Base-by-base conservation (phyloP, 2,113 vertebrate species). In the Nesoenas mayeri region DNA sequence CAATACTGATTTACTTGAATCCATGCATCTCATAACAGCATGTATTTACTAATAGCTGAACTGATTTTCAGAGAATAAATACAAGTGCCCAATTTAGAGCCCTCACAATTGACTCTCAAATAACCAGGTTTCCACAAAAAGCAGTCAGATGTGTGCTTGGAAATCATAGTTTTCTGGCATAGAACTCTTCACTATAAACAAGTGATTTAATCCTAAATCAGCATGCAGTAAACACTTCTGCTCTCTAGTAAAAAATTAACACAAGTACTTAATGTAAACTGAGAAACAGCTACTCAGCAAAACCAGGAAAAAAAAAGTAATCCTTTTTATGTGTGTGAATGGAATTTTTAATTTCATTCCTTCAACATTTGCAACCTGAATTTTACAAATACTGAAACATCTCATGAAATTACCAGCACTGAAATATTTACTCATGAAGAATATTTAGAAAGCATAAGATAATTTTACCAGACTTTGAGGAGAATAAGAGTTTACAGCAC, bases 401-500 rank as follows among this genome's bases (percentile, higher is more conserved):
- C 4, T 40, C 5, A 51, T 47, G 11, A 75, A 88, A 61, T 50
- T 12, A 56, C 15, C 1, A 6, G 11, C 47, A 54, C 28, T 51
- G 22, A n/a, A 86, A 53, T 80, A 82, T 77, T 70, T 90, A 88
- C 10, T 79, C 9, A 47, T 32, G 1, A 62, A 60, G 17, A 85
- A 17, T n/a, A 85, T 60, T 79, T 34, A 83, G 79, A 73, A 97
- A 95, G 22, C 1, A 1, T 47, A 85, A 72, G 34, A 51, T 12
- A 66, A 26, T 66, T 69, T 98, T 98, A 98, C 98, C 98, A 98
- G 97, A 79, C 97, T 98, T 97, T 98, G 94, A 97, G 99, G 94
- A 97, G 99, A 88, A 5, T 98, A 99, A 93, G 98, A 98, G 93
- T 98, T 99, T 96, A 98, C 98, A 93, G 98, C 98, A 94, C 96